Evolutionary conservation across 2,888 invertebrate species (phyloP), one percentile per base, ranked within the genome.

Genomic region (Lepidocyrtinus sp.): DNA sequence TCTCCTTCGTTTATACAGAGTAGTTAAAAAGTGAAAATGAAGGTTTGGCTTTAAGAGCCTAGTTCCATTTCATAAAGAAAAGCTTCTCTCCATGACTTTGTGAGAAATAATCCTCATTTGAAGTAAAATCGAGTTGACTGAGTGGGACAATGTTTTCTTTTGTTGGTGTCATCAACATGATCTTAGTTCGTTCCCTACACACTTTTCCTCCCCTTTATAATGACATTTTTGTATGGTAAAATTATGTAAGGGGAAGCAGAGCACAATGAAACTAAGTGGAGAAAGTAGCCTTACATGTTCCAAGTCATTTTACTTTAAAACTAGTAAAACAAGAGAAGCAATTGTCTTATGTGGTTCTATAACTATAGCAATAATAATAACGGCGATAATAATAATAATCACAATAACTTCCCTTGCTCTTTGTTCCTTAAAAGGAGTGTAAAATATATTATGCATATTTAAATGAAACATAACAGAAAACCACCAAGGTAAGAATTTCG

Each of bases 401-500:
- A 17, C 25, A 72, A 67, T 64, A 64, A 64, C 70, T 76, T 70
- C 27, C 50, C 45, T 75, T 24, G 17, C 27, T 46, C 59, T 62
- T 25, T 27, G 12, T 67, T 50, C 22, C 12, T 19, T 5, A 21
- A 25, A 50, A 50, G 5, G 50, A 21, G 21, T 46, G 27, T 21
- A 62, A 19, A 63, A 45, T 55, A 64, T n/a, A n/a, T 22, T 36
- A 75, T 45, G 2, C 50, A 50, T 12, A 7, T 50, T 50, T 50
- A 50, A n/a, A n/a, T 12, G 50, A 2, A 50, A 50, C n/a, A n/a
- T n/a, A n/a, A n/a, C n/a, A n/a, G n/a, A n/a, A n/a, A n/a, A n/a
- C n/a, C n/a, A n/a, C 15, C n/a, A 67, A 64, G 71, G 71, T 71
- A 71, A 65, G 26, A 65, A 65, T 77, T 77, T 70, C 77, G 64